Conservation (phyloP, 2,113 vertebrate species). For the Gadus macrocephalus region DNA sequence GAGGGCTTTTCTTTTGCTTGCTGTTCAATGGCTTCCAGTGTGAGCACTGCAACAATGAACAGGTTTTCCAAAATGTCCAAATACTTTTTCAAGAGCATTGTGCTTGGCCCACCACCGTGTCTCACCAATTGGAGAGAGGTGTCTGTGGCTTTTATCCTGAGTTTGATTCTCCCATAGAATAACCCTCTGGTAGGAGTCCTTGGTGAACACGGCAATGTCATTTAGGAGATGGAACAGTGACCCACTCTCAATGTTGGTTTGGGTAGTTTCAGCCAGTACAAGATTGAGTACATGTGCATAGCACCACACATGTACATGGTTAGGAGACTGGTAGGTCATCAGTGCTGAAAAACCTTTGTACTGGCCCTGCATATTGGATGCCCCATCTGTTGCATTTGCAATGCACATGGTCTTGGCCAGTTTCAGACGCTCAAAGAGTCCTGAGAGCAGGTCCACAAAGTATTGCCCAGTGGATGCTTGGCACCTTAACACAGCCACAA, state of each 20-base stretch:
- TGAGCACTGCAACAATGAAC: conserved; percentile 4
- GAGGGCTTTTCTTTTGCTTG: conserved; percentile 3
- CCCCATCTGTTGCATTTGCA: conserved; percentile 13
- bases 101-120: not conserved
- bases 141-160: not conserved
- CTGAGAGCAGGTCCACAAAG: conserved; percentile 24
- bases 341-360: conserved; percentile 7
- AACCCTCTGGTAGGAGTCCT: conserved; percentile 17
- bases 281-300: conserved; percentile 18
- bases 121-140: conserved; percentile 12
- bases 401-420: no score
- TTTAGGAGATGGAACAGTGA: conserved; percentile 20
- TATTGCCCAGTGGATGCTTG: conserved; percentile 22
- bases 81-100: no score
- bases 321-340: conserved; percentile 2
- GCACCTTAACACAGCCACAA: conserved; percentile 24
- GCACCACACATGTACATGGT: conserved; percentile 21
- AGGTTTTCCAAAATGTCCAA: not conserved
- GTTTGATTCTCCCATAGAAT: conserved; percentile 6
- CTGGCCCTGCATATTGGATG: conserved; percentile 9
- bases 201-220: not conserved
- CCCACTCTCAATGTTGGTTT: conserved; percentile 11
- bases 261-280: no score
- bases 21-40: conserved; percentile 12
- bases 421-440: no score